phyloP scores from a whole-genome alignment of 2,888 invertebrate genomes.

The Xanthorhoe designata region DNA sequence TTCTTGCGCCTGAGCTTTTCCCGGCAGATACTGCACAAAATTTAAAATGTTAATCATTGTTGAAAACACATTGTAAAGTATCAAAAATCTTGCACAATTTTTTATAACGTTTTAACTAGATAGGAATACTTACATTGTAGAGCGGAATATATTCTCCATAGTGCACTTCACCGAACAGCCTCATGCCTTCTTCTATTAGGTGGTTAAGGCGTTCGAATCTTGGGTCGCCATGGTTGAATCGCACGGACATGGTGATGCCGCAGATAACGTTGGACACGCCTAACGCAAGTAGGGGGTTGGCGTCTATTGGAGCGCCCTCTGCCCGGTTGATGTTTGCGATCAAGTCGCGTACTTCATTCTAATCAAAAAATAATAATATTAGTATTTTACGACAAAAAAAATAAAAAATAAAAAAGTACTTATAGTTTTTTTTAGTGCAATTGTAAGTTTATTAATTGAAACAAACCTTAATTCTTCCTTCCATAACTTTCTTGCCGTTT shows the following conservation, averaged over 20 bases:
- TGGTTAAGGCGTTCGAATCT: constrained; percentile 92
- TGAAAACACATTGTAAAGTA: background rate
- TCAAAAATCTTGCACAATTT: background rate
- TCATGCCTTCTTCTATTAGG: constrained; percentile 96
- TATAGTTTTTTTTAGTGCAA: constrained; percentile 6
- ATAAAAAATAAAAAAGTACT: background rate
- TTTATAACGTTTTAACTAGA: background rate
- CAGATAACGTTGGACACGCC: constrained; percentile 96
- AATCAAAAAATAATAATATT: constrained; percentile 43
- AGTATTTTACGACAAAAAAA: background rate
- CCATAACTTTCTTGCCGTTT: constrained; percentile 92
- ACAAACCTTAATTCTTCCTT: constrained; percentile 92
- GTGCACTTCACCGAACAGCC: constrained; percentile 92
- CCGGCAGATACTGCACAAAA: constrained; percentile 84
- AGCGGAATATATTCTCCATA: constrained; percentile 94
- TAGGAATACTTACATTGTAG: constrained; percentile 82
- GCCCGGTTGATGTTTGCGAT: constrained; percentile 87
- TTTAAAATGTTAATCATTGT: constrained; percentile 14
- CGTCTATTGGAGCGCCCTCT: constrained; percentile 89
- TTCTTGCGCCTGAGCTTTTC: constrained; percentile 86
- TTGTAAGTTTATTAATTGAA: background rate
- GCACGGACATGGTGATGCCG: constrained; percentile 94
- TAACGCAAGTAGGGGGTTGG: constrained; percentile 91
- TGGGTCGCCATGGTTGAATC: constrained; percentile 91
- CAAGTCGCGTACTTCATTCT: constrained; percentile 92